Conservation (phyloP, 2,888 invertebrate species). For the Leptopilina syphax region DNA sequence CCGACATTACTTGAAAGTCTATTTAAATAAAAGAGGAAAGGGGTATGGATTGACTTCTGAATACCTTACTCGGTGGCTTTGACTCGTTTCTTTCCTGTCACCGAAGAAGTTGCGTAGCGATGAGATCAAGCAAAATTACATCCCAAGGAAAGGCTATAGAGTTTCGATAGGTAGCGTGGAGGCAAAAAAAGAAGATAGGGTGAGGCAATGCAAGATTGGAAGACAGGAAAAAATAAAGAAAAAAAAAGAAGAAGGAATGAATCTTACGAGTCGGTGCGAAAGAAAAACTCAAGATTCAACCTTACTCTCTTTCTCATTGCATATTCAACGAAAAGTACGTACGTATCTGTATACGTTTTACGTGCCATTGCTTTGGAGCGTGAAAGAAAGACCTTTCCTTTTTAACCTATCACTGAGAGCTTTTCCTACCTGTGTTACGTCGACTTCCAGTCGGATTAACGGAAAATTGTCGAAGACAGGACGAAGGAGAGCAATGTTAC, state of each 20-base stretch:
- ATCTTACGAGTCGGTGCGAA: constrained; percentile 1
- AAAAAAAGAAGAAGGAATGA: neutral
- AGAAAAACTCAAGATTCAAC: constrained; percentile 45
- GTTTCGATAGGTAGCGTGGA: neutral
- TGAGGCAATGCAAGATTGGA: neutral
- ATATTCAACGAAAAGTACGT: constrained; percentile 62
- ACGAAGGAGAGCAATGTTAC: neutral
- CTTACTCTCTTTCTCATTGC: constrained; percentile 60
- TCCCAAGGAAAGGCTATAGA: neutral
- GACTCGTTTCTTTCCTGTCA: constrained; percentile 8
- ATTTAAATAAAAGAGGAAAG: constrained; percentile 12
- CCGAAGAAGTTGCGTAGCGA: constrained; percentile 22
- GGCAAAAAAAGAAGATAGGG: neutral
- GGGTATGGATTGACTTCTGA: constrained; percentile 10
- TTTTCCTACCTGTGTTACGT: neutral
- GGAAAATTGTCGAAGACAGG: constrained; percentile 16
- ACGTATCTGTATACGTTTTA: constrained; percentile 49
- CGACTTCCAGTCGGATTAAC: constrained; percentile 2
- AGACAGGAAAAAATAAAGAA: neutral
- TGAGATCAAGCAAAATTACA: constrained; percentile 35
- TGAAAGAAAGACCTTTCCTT: constrained; percentile 25
- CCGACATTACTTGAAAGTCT: constrained; percentile 15
- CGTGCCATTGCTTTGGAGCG: constrained; percentile 37
- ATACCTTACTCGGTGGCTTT: neutral
- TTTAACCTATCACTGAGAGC: constrained; percentile 27